These are phyloP conservation scores for Octopus bimaculoides DNA, from an alignment of 1,140 invertebrate species.

Conservation along the genomic window DNA sequence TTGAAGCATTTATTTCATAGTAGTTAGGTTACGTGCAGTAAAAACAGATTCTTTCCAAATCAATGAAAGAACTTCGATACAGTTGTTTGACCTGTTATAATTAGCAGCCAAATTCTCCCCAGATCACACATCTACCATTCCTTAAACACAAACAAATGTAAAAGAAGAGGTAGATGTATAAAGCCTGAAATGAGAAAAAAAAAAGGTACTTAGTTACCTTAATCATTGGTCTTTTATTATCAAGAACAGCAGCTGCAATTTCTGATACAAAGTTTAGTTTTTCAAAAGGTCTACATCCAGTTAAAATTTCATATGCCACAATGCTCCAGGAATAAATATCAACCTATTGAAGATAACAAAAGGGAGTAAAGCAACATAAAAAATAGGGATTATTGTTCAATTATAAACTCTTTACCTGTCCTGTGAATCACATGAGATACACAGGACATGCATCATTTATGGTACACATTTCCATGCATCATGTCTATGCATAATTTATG, in stretches of 20 bases:
- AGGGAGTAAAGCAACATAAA: neutral
- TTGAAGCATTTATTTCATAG: no score
- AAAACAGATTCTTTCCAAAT: no score
- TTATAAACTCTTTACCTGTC: neutral
- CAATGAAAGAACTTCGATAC: no score
- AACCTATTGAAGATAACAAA: slow-evolving; percentile 30
- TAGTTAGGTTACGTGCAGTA: no score
- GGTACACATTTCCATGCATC: no score
- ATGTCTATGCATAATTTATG: no score
- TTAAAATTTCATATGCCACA: slow-evolving; percentile 41
- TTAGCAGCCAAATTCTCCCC: no score
- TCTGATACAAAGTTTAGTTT: slow-evolving; percentile 34
- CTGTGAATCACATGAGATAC: neutral
- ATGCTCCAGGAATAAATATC: slow-evolving; percentile 48
- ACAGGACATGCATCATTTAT: no score
- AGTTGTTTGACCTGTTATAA: no score
- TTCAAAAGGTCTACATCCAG: slow-evolving; percentile 35
- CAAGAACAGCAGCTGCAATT: slow-evolving; percentile 31
- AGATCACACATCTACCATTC: no score
- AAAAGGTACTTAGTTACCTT: slow-evolving; percentile 25
- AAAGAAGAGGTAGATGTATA: neutral
- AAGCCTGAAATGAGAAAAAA: neutral
- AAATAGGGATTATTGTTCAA: neutral
- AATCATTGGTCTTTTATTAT: slow-evolving; percentile 38
- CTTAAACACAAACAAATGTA: neutral